Evolutionary conservation across 2,888 invertebrate genomes (phyloP), one percentile per base, ranked within the genome.

Genomic region (Tipula confusa): DNA sequence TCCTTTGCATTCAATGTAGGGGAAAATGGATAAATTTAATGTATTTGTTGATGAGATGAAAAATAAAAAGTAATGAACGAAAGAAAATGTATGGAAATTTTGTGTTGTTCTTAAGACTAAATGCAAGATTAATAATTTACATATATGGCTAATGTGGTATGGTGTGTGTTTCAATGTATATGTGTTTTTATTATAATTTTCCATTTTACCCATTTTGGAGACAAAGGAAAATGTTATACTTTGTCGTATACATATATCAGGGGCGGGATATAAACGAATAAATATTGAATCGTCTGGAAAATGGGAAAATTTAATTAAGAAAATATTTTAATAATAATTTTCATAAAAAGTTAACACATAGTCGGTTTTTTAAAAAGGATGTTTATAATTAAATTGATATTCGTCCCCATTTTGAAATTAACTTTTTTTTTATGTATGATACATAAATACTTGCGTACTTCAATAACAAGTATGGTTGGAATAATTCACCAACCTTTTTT

Each of bases 91-190:
- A 43, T 43, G 43, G 64, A 24, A 64, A 64, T 9, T 24, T 64
- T 64, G 24, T 64, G 64, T 11, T 64, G 64, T 64, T n/a, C 64
- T 64, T 64, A 64, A 64, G 11, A 64, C 64, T 7, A 18, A 9
- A 64, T 64, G 64, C 64, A 64, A 64, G 64, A 64, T 64, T 64
- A 64, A 64, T 64, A 64, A 64, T 64, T 64, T 64, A 64, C 64
- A 64, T 64, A n/a, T n/a, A 64, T 64, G 64, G 64, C 64, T 64
- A 64, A 64, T 64, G 64, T 64, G 64, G 24, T 64, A 9, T 64
- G 33, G 11, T 38, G 64, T 64, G 24, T 24, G 24, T 24, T 64
- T n/a, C n/a, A 64, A 64, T 64, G 13, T 31, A 5, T 31, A 5
- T 31, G 4, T 31, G 31, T 31, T 31, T 7, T n/a, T n/a, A n/a